A percentile compares a stretch with the other conserved stretches of the same genome.
Evolutionary conservation across 2,888 invertebrate species (phyloP).

Genomic region (Dorcus hopei): DNA sequence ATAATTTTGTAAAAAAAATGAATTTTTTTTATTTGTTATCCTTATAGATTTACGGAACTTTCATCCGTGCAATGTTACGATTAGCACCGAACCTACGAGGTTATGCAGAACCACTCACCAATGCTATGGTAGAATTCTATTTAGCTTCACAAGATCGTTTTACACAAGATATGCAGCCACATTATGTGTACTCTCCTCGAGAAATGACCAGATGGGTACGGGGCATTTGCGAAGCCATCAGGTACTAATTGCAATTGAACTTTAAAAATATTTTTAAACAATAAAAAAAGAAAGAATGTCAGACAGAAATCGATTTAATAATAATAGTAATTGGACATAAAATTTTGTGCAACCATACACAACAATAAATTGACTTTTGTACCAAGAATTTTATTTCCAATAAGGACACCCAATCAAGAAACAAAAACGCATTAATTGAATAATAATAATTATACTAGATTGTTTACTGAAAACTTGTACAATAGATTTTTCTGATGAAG

Average conservation of each 20-base stretch:
- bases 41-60: slow-evolving; percentile 91
- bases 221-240: slow-evolving; percentile 97
- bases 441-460: too few relatives aligned
- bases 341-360: too few relatives aligned
- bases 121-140: slow-evolving; percentile 99
- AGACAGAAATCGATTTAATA: too few relatives aligned
- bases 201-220: slow-evolving; percentile 99
- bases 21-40: not conserved
- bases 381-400: too few relatives aligned
- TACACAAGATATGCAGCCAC: slow-evolving; percentile 99
- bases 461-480: too few relatives aligned
- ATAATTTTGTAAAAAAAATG: too few relatives aligned
- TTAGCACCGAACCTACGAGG: slow-evolving; percentile 88
- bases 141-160: slow-evolving; percentile 94
- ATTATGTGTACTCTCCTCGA: slow-evolving; percentile 98
- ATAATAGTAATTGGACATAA: too few relatives aligned
- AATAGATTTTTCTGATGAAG: too few relatives aligned
- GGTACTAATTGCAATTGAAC: slow-evolving; percentile 42
- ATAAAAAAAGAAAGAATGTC: too few relatives aligned
- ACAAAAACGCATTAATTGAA: too few relatives aligned
- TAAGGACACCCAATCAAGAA: too few relatives aligned
- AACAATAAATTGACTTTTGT: too few relatives aligned
- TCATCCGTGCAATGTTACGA: slow-evolving; percentile 96
- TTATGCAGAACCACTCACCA: slow-evolving; percentile 94
- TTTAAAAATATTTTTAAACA: not conserved